Percentiles rank a stretch among this genome's conserved stretches.
Conservation (phyloP, 2,888 invertebrate genomes). For the Troides aeacus region DNA sequence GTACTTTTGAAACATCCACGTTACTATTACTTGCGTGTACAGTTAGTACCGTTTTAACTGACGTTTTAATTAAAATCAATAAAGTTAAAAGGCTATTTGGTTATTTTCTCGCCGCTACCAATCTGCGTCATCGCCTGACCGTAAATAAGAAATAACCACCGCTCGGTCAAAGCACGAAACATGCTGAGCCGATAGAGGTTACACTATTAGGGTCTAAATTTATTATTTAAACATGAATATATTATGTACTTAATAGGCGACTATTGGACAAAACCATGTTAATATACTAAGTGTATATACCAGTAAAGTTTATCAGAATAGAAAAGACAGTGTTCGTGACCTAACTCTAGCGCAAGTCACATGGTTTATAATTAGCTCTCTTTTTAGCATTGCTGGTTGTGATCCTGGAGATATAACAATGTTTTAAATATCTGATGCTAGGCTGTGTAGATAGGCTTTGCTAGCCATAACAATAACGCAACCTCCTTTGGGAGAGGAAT, state of each 20-base stretch:
- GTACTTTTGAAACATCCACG: too few relatives aligned
- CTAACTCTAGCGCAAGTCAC: too few relatives aligned
- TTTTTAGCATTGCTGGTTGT: too few relatives aligned
- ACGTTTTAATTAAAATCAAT: constrained; percentile 19
- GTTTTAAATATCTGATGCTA: too few relatives aligned
- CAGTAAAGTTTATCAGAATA: too few relatives aligned
- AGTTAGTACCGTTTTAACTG: neutral
- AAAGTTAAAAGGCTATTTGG: constrained; percentile 12
- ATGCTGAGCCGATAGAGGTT: constrained; percentile 9
- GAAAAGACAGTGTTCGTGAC: too few relatives aligned
- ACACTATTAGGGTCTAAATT: constrained; percentile 7
- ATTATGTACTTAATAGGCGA: neutral
- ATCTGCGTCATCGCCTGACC: constrained; percentile 20
- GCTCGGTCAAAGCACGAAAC: constrained; percentile 20
- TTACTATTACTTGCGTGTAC: neutral
- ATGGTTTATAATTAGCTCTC: too few relatives aligned
- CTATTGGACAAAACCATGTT: neutral
- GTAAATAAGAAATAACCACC: constrained; percentile 28
- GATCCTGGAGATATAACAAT: too few relatives aligned
- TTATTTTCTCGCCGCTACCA: constrained; percentile 18
- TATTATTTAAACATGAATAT: constrained; percentile 8
- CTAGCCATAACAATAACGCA: too few relatives aligned
- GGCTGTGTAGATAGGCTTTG: too few relatives aligned
- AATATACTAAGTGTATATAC: too few relatives aligned
- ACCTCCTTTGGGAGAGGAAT: too few relatives aligned